A percentile compares a stretch with the other conserved stretches of the same genome.
phyloP scores from a whole-genome alignment of 2,113 vertebrate genomes.

The Gila orcuttii region DNA sequence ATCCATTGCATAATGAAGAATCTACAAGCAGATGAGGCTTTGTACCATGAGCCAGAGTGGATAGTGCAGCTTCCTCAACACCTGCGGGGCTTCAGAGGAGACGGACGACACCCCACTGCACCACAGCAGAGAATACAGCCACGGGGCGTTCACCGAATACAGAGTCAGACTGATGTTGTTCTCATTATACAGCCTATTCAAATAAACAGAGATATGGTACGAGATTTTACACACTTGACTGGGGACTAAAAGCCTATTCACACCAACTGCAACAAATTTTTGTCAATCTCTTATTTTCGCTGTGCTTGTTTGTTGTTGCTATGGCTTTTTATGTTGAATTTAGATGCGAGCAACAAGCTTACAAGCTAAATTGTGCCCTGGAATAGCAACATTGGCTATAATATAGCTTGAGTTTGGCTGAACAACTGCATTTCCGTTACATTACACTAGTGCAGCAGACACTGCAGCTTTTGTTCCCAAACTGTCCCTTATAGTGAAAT shows the following conservation, averaged over 20 bases:
- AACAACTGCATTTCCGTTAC: neutral
- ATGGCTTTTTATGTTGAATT: neutral
- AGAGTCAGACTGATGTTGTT: conserved; percentile 87
- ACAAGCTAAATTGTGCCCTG: neutral
- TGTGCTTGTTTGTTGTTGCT: neutral
- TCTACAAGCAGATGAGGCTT: conserved; percentile 66
- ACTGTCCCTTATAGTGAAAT: neutral
- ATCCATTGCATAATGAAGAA: neutral
- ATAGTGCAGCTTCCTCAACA: conserved; percentile 86
- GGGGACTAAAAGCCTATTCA: neutral
- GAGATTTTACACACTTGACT: neutral
- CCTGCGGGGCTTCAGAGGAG: conserved; percentile 86
- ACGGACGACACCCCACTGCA: conserved; percentile 86
- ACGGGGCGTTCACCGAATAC: conserved; percentile 89
- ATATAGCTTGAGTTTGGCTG: neutral
- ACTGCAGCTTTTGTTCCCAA: neutral
- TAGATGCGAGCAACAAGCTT: neutral
- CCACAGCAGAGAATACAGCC: conserved; percentile 96
- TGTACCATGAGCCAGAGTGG: conserved; percentile 95
- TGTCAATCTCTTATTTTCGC: neutral
- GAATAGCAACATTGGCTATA: neutral
- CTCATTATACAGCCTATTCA: conserved; percentile 77
- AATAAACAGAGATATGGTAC: conserved; percentile 29
- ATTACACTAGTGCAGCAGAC: neutral
- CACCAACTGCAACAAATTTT: neutral